Evolutionary conservation across 2,888 invertebrate species (phyloP), one percentile per base, ranked within the genome.

Genomic region (Linyphia triangularis): DNA sequence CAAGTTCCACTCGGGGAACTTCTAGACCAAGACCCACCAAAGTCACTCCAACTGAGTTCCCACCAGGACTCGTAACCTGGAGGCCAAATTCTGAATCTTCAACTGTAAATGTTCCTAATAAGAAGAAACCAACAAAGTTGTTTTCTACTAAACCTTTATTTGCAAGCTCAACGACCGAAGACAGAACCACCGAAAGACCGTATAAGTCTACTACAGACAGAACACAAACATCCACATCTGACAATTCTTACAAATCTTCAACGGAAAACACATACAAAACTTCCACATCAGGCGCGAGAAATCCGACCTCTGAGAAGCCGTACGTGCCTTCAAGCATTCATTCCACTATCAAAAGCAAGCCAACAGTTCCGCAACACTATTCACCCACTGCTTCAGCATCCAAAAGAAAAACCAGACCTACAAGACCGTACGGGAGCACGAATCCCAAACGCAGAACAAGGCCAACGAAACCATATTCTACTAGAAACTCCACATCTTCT

Each of bases 61-160:
- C 89, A 22, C 84, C 89, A 0, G 89, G 89, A 1, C 67, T 89
- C 7, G 57, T 67, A 0, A 89, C 89, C 6, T 89, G 89, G 89
- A 30, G 89, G 19, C 89, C 89, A 6, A n/a, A 69, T 3, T 63
- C 51, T 37, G 67, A 37, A 10, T 26, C 77, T 0, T 24, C 24
- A 1, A 89, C 67, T 13, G 77, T 82, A 0, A 4, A 13, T 24
- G 28, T 19, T 3, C 83, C 88, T 4, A n/a, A 43, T 10, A 88
- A 82, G 28, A 59, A 10, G 40, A 82, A 88, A 22, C 88, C 88
- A 4, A 88, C 88, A 6, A 88, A 88, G n/a, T 4, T 77, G 10
- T 83, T 77, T 28, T 78, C 88, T 16, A 77, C 77, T 13, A 83
- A 82, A 43, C 88, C 83, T 13, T 33, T 88, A 19, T 51, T 77